Conservation (phyloP, 2,797 vertebrate species). For the Falco rusticolus region DNA sequence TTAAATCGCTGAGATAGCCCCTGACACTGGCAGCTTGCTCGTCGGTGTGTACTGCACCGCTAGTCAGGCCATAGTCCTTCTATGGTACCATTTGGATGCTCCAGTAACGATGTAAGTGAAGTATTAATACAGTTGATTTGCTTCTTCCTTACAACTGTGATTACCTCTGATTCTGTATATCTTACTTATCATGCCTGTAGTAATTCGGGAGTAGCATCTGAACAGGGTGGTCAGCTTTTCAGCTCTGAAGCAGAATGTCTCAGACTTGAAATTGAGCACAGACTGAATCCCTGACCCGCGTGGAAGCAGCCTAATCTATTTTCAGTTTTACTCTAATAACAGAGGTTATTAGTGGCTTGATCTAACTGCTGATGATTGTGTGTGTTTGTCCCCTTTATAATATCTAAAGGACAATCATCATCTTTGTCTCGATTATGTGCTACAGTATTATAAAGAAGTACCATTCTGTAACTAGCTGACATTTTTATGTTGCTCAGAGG, state of each 20-base stretch:
- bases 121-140: neutral
- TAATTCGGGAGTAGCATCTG: neutral
- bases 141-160: neutral
- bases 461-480: neutral
- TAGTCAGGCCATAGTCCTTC: neutral
- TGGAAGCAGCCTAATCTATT: neutral
- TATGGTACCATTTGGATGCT: neutral
- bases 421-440: neutral
- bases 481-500: neutral
- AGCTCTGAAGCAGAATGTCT: neutral
- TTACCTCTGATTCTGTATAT: neutral
- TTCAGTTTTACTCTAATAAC: neutral
- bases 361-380: neutral
- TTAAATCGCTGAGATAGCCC: neutral
- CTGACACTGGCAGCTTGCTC: neutral
- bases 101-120: neutral
- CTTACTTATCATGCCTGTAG: neutral
- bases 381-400: neutral
- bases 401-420: neutral
- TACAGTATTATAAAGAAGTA: neutral
- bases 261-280: neutral
- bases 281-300: neutral
- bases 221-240: neutral
- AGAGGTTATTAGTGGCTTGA: neutral
- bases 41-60: neutral